Evolutionary conservation across 2,797 vertebrate genomes (phyloP), one percentile per base, ranked within the genome.

Genomic region (Taenioides sp.): DNA sequence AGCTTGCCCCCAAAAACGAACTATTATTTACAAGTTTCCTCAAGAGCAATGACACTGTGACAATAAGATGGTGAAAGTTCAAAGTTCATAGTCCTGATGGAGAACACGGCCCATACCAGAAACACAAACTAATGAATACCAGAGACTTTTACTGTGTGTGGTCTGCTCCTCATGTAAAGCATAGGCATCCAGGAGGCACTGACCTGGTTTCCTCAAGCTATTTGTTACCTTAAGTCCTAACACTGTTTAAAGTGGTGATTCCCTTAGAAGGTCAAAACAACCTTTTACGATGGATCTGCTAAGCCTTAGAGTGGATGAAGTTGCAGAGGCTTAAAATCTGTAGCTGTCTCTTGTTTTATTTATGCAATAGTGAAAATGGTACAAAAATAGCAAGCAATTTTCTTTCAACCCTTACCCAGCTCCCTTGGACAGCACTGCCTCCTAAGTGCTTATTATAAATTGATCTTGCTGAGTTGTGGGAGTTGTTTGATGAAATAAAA

Each of bases 371-470:
- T 59, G 72, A 71, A 65, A 40, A 66, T 76, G 74, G 34, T 31
- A 50, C 75, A 65, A 58, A 86, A 83, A 82, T 43, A 79, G 70
- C 43, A 82, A 69, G 55, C 59, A 18, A 57, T 75, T 81, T 82
- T 72, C 80, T 77, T 85, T 85, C 73, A 79, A 54, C 43, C 77
- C 64, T 70, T 74, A 76, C 72, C 57, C 60, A 75, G 76, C 81
- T 69, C 73, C 80, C 77, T 76, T 74, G 63, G 80, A 85, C 80
- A 77, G 72, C 72, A 70, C 65, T 78, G 73, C 64, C 73, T 74
- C 78, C 76, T 84, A 81, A 90, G 84, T 86, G 84, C 81, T 87
- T 79, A 87, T 91, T 88, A 89, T 80, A 82, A 83, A 89, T 92
- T 90, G 83, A 88, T 86, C 78, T 63, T 69, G 77, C 71, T 70